Evolutionary conservation across 2,797 vertebrate species (phyloP), one percentile per base, ranked within the genome.

Genomic region (Labroides dimidiatus): DNA sequence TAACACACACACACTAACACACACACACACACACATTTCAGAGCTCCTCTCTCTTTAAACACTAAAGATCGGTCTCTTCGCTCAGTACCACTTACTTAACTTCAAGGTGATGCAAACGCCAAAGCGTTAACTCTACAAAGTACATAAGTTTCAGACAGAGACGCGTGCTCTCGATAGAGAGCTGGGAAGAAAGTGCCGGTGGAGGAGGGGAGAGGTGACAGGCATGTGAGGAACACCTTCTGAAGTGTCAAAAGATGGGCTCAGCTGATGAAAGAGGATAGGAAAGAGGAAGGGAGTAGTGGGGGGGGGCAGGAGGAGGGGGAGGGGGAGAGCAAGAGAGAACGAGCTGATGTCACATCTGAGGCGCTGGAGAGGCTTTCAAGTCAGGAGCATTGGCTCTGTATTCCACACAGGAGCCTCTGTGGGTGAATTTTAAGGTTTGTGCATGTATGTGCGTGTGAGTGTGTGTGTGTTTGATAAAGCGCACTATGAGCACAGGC

Each of bases 241-340:
- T 92, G 93, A 93, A 92, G 92, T 93, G 93, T 93, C 89, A 91
- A 87, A 90, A 93, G 92, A 93, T 91, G 88, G 87, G 86, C 81
- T 87, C 84, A 74, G 79, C 84, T 92, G 90, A 94, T 93, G 90
- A 94, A 91, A 92, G 91, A 82, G 86, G 83, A 70, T 78, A 84
- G 86, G 89, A 78, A 87, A 86, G 73, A 89, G 87, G 82, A 83
- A 89, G 76, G 77, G 87, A 81, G 76, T 33, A 41, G 21, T 61
- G 64, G 79, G 62, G 49, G 77, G 71, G 69, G 72, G 62, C 45
- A 76, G 73, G 74, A 75, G 69, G 74, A 70, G 75, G 88, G 69
- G 77, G 69, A 72, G 68, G 75, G 88, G 69, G 77, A 54, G 75
- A 81, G 87, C 81, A 82, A 77, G 87, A 89, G 81, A 80, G 89